Conservation (phyloP, 2,113 vertebrate genomes). For the Dromaius novaehollandiae region DNA sequence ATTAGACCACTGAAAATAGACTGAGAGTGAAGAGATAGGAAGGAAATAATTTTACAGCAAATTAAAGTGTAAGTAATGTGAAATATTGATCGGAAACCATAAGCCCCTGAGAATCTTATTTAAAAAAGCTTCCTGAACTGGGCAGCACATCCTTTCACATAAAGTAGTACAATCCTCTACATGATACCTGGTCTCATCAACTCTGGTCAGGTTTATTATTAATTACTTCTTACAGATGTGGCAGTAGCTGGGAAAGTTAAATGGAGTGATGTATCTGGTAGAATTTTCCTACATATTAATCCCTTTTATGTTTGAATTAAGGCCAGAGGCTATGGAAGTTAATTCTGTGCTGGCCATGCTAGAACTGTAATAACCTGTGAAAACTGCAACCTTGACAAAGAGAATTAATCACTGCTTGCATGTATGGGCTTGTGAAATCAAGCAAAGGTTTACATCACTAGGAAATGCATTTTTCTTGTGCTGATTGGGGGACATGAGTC, state of each 20-base stretch:
- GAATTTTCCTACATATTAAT: constrained; percentile 52
- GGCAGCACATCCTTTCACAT: not conserved
- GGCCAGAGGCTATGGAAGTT: constrained; percentile 56
- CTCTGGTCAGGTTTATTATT: constrained; percentile 1
- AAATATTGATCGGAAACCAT: constrained; percentile 29
- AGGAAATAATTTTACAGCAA: not conserved
- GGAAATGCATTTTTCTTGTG: constrained; percentile 37
- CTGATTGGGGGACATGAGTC: constrained; percentile 9
- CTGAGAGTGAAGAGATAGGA: not conserved
- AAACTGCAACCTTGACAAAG: constrained; percentile 60
- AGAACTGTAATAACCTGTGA: constrained; percentile 55
- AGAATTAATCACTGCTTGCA: constrained; percentile 46
- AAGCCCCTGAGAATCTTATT: not conserved
- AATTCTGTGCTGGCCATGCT: constrained; percentile 45
- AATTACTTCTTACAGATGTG: constrained; percentile 15
- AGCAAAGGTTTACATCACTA: constrained; percentile 46
- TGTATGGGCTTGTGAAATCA: not conserved
- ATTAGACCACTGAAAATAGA: not conserved
- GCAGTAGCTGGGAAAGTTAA: constrained; percentile 25
- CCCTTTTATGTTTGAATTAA: constrained; percentile 64
- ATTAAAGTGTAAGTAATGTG: not conserved
- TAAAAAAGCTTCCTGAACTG: not conserved
- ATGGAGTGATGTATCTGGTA: not conserved
- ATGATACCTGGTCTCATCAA: not conserved
- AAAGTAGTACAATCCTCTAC: not conserved